Evolutionary conservation across 2,113 vertebrate species (phyloP), one percentile per base, ranked within the genome.

Genomic region (Rhea pennata): DNA sequence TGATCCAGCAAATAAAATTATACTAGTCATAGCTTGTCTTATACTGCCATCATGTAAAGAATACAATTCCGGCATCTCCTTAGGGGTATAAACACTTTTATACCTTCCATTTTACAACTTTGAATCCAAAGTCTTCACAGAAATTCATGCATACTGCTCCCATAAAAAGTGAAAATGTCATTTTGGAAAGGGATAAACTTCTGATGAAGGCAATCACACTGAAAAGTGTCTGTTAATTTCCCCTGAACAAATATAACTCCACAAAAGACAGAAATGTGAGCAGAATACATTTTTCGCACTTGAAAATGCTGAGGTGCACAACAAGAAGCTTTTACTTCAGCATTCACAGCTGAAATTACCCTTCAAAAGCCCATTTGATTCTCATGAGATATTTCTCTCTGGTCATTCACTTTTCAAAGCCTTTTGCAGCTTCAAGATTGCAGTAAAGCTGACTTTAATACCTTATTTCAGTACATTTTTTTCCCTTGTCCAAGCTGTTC

Each of bases 281-380:
- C 31, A 95, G 94, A 91, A 91, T 94, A 67, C 80, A 36, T 85
- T 87, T 85, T 95, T 79, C 87, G n/a, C 74, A 81, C 90, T 96
- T 90, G 65, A 95, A 97, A 97, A 90, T 88, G 91, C 79, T 95
- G 91, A 97, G 73, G 79, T 90, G 50, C n/a, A 81, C 82, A 93
- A 85, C 3, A 5, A 88, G 79, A 31, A 95, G 69, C n/a, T 92
- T 94, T 94, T 84, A 84, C 82, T 93, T 90, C 21, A 69, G 72
- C 56, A 44, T 80, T 94, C 91, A 79, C 64, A 71, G 87, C 24
- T 92, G 26, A 95, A 87, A 46, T 74, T 85, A 91, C 83, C 74
- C 42, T 77, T 95, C 72, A 90, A 85, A 85, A 88, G 39, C 51
- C 59, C 54, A 48, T 76, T 92, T 92, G 89, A 95, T 36, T 80